These are phyloP conservation scores for Cheirogaleus medius DNA, from an alignment of 2,113 vertebrate species.

Conservation along the genomic window DNA sequence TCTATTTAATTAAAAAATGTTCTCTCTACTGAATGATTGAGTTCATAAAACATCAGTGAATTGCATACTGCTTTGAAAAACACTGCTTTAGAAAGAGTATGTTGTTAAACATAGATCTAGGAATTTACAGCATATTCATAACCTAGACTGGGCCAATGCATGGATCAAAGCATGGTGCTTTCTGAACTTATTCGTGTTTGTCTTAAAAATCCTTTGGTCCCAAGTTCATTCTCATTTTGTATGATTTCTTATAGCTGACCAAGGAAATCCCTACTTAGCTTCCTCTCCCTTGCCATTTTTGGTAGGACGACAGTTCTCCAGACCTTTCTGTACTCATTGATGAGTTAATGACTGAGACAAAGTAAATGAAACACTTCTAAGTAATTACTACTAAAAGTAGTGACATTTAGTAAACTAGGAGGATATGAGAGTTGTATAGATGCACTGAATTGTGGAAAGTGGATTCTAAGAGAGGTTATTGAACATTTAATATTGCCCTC, in stretches of 20 bases:
- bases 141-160: not conserved
- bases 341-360: conserved; percentile 56
- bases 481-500: conserved; percentile 18
- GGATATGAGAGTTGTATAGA: not conserved
- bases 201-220: not conserved
- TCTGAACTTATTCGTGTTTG: not conserved
- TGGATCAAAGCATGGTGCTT: not conserved
- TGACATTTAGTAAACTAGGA: not conserved
- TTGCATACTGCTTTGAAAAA: conserved; percentile 13
- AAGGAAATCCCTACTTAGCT: not conserved
- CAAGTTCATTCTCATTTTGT: not conserved
- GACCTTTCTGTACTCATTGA: conserved; percentile 41
- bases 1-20: conserved; percentile 32
- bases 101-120: not conserved
- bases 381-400: conserved; percentile 1
- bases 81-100: conserved; percentile 20
- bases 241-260: not conserved
- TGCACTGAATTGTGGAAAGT: not conserved
- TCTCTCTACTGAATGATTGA: conserved; percentile 13
- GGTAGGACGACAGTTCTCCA: conserved; percentile 25
- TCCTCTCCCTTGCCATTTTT: not conserved
- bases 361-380: conserved; percentile 1
- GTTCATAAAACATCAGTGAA: not conserved
- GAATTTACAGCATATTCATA: not conserved
- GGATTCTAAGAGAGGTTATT: not conserved